These are phyloP conservation scores for Diacarnus erythraeanus DNA, from an alignment of 37 sponge, comb jelly and placozoan genomes.

Conservation along the genomic window DNA sequence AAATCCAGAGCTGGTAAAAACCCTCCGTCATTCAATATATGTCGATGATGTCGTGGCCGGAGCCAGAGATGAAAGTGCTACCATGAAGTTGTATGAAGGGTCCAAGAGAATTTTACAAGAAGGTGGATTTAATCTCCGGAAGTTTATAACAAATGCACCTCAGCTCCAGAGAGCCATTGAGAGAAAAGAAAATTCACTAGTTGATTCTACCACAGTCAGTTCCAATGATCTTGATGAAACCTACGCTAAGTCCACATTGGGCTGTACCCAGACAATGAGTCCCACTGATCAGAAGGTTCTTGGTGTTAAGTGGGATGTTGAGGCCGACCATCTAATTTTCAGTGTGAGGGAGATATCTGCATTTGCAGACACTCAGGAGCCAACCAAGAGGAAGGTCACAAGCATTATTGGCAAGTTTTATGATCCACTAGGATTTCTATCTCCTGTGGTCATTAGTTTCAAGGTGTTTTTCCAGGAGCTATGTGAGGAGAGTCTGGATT, in stretches of 20 bases:
- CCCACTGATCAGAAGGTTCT: constrained; percentile 32
- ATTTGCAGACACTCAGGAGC: constrained; percentile 18
- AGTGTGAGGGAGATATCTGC: constrained; percentile 3
- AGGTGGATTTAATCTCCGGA: constrained; percentile 53
- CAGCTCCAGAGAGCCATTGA: background rate
- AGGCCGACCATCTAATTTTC: constrained; percentile 24
- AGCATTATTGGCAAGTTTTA: constrained; percentile 42
- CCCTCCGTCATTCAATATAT: constrained; percentile 10
- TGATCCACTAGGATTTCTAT: constrained; percentile 50
- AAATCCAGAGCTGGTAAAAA: constrained; percentile 28
- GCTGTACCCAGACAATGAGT: background rate
- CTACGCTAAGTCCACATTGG: constrained; percentile 28
- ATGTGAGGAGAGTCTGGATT: constrained; percentile 15
- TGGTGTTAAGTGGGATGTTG: constrained; percentile 26
- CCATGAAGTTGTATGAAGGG: constrained; percentile 17
- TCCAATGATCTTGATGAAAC: background rate
- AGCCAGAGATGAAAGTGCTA: constrained; percentile 18
- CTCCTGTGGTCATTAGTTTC: constrained; percentile 49
- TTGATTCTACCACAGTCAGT: too few relatives aligned
- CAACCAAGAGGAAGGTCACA: constrained; percentile 36
- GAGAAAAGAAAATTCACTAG: background rate
- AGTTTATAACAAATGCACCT: constrained; percentile 30
- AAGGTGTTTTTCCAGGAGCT: constrained; percentile 52
- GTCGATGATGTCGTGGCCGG: constrained; percentile 44
- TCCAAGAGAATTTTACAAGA: constrained; percentile 25